Conservation (phyloP, 2,797 vertebrate species). For the Sphenopsis melanotis region DNA sequence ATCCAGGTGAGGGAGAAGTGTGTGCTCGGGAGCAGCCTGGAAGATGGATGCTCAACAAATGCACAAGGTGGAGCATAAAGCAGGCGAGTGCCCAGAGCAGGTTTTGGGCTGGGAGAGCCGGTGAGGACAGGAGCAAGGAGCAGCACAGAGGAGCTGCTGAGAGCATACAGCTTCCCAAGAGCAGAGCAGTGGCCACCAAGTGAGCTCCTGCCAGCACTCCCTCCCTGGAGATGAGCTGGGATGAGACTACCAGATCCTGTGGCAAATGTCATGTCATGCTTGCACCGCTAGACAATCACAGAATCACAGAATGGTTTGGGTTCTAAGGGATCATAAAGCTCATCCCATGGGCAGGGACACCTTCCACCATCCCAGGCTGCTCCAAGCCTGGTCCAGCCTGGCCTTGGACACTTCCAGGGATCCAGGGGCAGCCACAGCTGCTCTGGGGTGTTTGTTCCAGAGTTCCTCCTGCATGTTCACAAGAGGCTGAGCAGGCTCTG, state of each 20-base stretch:
- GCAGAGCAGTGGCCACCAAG: not conserved
- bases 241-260: not conserved
- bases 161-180: not conserved
- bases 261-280: not conserved
- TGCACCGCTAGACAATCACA: not conserved
- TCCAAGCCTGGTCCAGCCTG: not conserved
- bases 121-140: not conserved
- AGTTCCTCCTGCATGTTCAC: not conserved
- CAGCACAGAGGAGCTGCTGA: not conserved
- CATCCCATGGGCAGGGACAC: not conserved
- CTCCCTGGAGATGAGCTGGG: not conserved
- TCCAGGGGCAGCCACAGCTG: not conserved
- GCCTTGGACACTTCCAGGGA: not conserved
- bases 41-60: not conserved
- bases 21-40: not conserved
- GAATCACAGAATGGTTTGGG: not conserved
- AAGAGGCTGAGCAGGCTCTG: not conserved
- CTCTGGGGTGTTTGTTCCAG: not conserved
- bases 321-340: not conserved
- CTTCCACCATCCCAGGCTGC: not conserved
- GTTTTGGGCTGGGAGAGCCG: not conserved
- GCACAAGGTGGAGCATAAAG: not conserved
- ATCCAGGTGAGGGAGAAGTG: not conserved
- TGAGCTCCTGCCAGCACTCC: not conserved
- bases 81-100: fast-evolving